Conservation (phyloP, 2,797 vertebrate species). For the Pseudochirops cupreus region DNA sequence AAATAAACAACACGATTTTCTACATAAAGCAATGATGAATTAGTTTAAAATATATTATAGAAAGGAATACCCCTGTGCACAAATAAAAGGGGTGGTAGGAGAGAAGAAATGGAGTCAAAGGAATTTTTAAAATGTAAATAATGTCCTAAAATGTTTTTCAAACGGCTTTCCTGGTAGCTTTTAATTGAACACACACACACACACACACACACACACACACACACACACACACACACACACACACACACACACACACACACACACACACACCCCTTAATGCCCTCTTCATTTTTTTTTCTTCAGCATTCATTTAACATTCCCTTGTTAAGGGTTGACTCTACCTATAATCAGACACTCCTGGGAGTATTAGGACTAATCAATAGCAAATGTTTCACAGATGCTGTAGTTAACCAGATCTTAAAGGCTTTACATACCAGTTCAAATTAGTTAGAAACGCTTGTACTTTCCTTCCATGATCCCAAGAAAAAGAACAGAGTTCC, state of each 20-base stretch:
- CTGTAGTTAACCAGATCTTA: conserved; percentile 54
- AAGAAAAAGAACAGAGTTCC: conserved; percentile 50
- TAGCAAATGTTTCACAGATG: conserved; percentile 50
- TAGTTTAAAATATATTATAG: conserved; percentile 56
- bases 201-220: too few relatives aligned
- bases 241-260: conserved; percentile 1
- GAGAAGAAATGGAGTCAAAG: conserved; percentile 33
- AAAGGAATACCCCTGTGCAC: conserved; percentile 55
- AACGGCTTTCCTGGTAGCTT: conserved; percentile 63
- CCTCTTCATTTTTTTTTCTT: conserved; percentile 29
- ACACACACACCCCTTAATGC: neutral
- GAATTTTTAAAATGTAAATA: conserved; percentile 26
- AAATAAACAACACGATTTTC: conserved; percentile 48
- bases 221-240: neutral
- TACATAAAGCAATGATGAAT: conserved; percentile 62
- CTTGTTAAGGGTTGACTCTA: conserved; percentile 40
- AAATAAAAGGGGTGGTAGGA: conserved; percentile 35
- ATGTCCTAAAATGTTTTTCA: conserved; percentile 54
- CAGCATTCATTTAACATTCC: conserved; percentile 33
- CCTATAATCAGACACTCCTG: conserved; percentile 1
- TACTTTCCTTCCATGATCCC: conserved; percentile 38
- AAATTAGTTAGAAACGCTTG: conserved; percentile 54
- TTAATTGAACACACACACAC: conserved; percentile 53
- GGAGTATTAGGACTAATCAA: conserved; percentile 50
- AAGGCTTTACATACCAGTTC: conserved; percentile 57